Conservation (phyloP, 2,888 invertebrate species). For the Thymelicus acteon region DNA sequence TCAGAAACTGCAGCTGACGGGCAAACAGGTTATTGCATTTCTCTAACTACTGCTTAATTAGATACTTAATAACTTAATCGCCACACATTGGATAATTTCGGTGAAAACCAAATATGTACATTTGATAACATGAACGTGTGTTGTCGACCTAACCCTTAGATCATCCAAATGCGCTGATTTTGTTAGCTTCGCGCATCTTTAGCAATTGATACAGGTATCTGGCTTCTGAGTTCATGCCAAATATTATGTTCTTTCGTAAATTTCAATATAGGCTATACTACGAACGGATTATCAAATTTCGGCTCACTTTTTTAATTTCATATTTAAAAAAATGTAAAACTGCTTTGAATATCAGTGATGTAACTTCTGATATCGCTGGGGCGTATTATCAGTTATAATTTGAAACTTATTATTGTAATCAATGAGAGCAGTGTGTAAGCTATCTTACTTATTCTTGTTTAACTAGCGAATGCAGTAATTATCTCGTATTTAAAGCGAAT, state of each 20-base stretch:
- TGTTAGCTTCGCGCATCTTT: no score
- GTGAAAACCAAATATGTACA: constrained; percentile 20
- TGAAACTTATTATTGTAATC: background rate
- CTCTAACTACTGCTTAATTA: constrained; percentile 26
- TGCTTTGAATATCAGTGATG: background rate
- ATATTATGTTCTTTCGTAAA: no score
- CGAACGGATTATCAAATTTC: background rate
- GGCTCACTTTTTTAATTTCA: background rate
- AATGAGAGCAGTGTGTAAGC: constrained; percentile 6
- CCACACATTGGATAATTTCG: constrained; percentile 7
- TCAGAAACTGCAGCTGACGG: constrained; percentile 62
- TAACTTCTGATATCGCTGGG: background rate
- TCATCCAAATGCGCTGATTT: no score
- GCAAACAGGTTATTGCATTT: constrained; percentile 57
- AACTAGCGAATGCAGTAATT: constrained; percentile 18
- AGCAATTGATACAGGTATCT: no score
- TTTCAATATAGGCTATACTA: background rate
- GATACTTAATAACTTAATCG: constrained; percentile 21
- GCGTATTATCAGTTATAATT: background rate
- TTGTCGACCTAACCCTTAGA: background rate
- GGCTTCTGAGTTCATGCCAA: no score
- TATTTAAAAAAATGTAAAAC: background rate
- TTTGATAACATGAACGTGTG: constrained; percentile 16
- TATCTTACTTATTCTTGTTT: constrained; percentile 15
- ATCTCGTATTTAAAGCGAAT: constrained; percentile 23